Percentiles rank a stretch among this genome's conserved stretches.
Evolutionary conservation across 1,140 invertebrate species (phyloP).

Genomic region (Procambarus clarkii): DNA sequence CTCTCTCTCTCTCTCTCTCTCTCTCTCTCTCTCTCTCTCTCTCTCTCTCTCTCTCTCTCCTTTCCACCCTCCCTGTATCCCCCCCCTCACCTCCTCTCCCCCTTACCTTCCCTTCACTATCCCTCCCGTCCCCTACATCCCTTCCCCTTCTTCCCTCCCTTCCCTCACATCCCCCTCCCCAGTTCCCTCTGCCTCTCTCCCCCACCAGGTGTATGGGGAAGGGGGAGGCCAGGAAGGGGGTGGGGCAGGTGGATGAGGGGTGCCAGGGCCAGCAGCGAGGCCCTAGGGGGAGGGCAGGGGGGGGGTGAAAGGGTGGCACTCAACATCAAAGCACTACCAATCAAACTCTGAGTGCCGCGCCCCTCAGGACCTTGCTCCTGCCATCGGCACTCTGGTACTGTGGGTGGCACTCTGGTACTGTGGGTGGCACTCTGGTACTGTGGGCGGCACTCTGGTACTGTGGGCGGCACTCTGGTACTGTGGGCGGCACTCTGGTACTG

Average conservation of each 20-base stretch:
- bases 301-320: slow-evolving; percentile 8
- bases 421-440: too few species aligned
- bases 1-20: slow-evolving; percentile 13
- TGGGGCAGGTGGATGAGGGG: not conserved
- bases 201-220: not conserved
- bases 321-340: slow-evolving; percentile 56
- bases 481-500: too few species aligned
- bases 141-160: not conserved
- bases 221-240: not conserved
- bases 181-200: not conserved
- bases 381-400: not conserved
- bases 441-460: too few species aligned
- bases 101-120: not conserved
- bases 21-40: not conserved
- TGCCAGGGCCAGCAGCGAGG: slow-evolving; percentile 21
- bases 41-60: not conserved
- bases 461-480: too few species aligned
- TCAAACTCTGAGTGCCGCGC: slow-evolving; percentile 44
- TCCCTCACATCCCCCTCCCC: not conserved
- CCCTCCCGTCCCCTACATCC: not conserved
- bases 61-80: too few species aligned
- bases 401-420: too few species aligned
- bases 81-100: not conserved
- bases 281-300: not conserved
- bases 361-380: slow-evolving; percentile 22